Evolutionary conservation across 2,113 vertebrate species (phyloP), one percentile per base, ranked within the genome.

Genomic region (Scytalopus superciliaris): DNA sequence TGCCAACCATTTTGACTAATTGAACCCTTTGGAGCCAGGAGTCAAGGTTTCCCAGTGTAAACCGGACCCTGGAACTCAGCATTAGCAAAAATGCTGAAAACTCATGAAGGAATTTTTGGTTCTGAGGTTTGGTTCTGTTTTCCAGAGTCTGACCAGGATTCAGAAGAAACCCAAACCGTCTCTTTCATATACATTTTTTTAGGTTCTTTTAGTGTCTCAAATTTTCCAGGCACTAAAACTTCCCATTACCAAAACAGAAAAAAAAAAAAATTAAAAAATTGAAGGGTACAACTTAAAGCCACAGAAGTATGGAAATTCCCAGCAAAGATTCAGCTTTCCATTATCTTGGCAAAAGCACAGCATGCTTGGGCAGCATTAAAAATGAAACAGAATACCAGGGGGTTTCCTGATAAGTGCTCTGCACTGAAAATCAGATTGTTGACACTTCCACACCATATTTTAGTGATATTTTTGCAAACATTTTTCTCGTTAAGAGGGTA

Each of bases 1-100:
- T 97, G 96, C 93, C 96, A 97, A 95, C 93, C 88, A 89, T 96
- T 97, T 96, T 96, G 88, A 97, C 93, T 97, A 95, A 97, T 96
- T 97, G 96, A 96, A 94, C 88, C 92, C 92, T 96, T 96, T 66
- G 62, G 94, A 97, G 96, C 96, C 96, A 96, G 84, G 49, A 96
- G 88, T 96, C 96, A 97, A 96, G 93, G 94, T 79, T 97, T 96
- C 96, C 86, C 96, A 92, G 88, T 76, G 96, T 78, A 95, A 97
- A 89, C 90, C 88, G 96, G 90, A 95, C 10, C 73, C 86, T 93
- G 92, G 76, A 81, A 93, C 85, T 92, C 68, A 0, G 72, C 64
- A 78, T 72, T 93, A 95, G 66, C 72, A 97, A 79, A 95, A 93
- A 93, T 27, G 64, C 68, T 94, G 93, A 97, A 96, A 96, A 92